phyloP scores from a whole-genome alignment of 2,113 vertebrate species.

The Sula dactylatra region DNA sequence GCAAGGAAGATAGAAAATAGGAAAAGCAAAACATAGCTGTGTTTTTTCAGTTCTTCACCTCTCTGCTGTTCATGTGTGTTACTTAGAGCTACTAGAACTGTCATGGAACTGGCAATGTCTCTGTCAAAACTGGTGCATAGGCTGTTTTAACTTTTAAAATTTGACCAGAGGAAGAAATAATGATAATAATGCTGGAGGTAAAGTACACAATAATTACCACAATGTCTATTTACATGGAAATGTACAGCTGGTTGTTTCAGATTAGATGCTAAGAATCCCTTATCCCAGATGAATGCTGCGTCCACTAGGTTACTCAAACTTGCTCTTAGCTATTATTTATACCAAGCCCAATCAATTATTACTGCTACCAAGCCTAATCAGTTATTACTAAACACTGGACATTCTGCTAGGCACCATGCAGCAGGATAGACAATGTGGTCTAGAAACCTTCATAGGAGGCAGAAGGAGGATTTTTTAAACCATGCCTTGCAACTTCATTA shows the following conservation, averaged over 20 bases:
- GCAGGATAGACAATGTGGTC: rapidly evolving
- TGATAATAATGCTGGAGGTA: background rate
- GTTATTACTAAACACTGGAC: background rate
- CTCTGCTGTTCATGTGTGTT: background rate
- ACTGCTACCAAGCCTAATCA: background rate
- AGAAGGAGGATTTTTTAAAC: background rate
- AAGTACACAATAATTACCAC: background rate
- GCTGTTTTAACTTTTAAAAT: background rate
- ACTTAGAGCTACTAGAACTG: background rate
- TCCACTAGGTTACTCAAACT: background rate
- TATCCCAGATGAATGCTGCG: background rate
- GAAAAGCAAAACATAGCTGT: background rate
- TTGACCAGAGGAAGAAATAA: background rate
- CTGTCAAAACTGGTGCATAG: background rate
- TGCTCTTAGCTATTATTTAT: background rate
- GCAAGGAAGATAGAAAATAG: background rate
- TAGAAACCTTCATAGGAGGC: background rate
- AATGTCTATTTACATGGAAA: background rate
- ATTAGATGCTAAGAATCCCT: background rate
- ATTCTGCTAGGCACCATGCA: background rate
- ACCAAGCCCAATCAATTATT: background rate
- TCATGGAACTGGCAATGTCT: background rate
- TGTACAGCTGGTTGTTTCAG: background rate
- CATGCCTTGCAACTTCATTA: background rate
- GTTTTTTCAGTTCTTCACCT: background rate